Conservation (phyloP, 2,797 vertebrate species). For the Scomberomorus guttatus region DNA sequence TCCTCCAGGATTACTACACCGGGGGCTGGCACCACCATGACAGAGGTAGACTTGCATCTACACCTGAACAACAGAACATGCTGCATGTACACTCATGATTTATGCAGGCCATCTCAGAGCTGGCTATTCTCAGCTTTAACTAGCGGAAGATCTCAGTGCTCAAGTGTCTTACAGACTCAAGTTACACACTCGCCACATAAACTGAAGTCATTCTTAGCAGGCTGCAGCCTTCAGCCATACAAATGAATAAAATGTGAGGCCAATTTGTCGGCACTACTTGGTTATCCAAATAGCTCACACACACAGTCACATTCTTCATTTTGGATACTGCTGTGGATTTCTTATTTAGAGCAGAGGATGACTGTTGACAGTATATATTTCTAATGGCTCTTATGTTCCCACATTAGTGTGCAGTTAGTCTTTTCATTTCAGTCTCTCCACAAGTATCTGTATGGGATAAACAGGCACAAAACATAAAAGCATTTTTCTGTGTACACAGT, state of each 20-base stretch:
- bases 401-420: conserved; percentile 2
- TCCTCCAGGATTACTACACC: conserved; percentile 95
- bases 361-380: conserved; percentile 10
- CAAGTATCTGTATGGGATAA: background rate
- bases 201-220: conserved; percentile 8
- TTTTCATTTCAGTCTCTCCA: conserved; percentile 15
- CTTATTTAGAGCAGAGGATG: conserved; percentile 20
- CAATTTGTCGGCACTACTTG: conserved; percentile 20
- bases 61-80: background rate
- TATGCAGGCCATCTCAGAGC: background rate
- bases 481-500: conserved; percentile 16
- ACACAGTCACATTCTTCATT: background rate
- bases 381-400: conserved; percentile 17
- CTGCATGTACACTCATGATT: background rate
- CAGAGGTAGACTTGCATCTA: conserved; percentile 62
- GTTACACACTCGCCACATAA: conserved; percentile 19
- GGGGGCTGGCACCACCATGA: conserved; percentile 99
- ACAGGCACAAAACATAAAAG: conserved; percentile 13
- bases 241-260: conserved; percentile 42
- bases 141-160: conserved; percentile 10
- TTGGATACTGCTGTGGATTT: background rate
- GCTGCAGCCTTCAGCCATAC: conserved; percentile 22
- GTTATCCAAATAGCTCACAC: conserved; percentile 11
- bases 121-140: background rate
- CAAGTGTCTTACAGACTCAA: conserved; percentile 30